Conservation (phyloP, 2,888 invertebrate genomes). For the Trichogramma dendrolimi region DNA sequence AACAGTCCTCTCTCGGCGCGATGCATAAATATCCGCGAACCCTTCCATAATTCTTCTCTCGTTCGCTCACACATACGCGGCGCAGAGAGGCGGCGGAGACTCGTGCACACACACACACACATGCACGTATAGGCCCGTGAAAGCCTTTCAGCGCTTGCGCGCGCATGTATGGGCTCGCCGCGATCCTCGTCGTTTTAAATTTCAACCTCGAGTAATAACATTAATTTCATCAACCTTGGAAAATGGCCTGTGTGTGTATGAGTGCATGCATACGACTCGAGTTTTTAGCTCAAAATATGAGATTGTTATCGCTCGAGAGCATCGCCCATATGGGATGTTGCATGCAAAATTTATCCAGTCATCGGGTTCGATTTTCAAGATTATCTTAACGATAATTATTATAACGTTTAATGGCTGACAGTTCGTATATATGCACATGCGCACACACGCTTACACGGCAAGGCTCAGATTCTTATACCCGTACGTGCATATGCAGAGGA, state of each 20-base stretch:
- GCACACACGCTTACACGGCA: too few species aligned
- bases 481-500: too few species aligned
- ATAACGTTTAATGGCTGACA: conserved; percentile 12
- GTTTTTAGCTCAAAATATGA: conserved; percentile 17
- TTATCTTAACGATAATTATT: conserved; percentile 2
- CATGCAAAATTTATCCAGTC: conserved; percentile 13
- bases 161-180: conserved; percentile 5
- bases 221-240: conserved; percentile 28
- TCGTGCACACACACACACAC: background rate
- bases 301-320: conserved; percentile 20
- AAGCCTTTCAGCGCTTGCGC: background rate
- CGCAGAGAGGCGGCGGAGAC: conserved; percentile 2
- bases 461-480: too few species aligned
- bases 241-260: conserved; percentile 7
- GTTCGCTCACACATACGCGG: background rate
- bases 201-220: conserved; percentile 26
- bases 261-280: conserved; percentile 11
- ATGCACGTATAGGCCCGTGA: background rate
- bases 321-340: background rate
- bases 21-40: conserved; percentile 17
- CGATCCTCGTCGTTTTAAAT: conserved; percentile 21
- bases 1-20: conserved; percentile 10
- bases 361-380: conserved; percentile 13
- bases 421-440: too few species aligned
- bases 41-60: conserved; percentile 16